phyloP scores from a whole-genome alignment of 2,797 vertebrate genomes.

The Varecia variegata region DNA sequence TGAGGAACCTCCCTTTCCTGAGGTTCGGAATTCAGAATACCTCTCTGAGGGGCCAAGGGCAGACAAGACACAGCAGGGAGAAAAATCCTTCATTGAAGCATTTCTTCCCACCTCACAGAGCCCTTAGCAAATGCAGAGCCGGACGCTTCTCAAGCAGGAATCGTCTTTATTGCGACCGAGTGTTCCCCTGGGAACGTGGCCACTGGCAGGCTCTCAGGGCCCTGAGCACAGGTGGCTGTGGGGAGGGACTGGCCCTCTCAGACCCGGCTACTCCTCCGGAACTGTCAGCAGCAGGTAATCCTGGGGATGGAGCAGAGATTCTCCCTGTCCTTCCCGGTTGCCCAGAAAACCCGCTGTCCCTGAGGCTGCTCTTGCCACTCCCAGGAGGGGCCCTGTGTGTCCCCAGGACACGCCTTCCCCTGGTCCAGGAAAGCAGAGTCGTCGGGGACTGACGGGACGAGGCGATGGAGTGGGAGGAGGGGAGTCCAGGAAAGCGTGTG shows the following conservation, averaged over 20 bases:
- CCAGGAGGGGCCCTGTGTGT: neutral
- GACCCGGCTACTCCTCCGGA: neutral
- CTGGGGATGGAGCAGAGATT: neutral
- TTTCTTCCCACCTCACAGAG: neutral
- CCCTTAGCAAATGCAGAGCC: neutral
- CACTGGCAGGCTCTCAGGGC: neutral
- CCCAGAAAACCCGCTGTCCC: neutral
- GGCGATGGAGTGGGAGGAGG: neutral
- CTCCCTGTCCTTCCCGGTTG: fast-evolving
- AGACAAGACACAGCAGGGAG: neutral
- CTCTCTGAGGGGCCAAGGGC: neutral
- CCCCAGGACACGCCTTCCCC: neutral
- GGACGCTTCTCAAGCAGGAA: neutral
- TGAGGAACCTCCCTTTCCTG: neutral
- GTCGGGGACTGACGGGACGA: neutral
- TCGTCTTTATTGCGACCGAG: conserved; percentile 38
- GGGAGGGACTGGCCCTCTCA: neutral
- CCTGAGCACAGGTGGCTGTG: neutral
- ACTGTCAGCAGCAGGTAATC: neutral
- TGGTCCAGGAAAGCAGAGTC: neutral
- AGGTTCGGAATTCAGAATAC: neutral
- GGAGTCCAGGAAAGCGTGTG: neutral
- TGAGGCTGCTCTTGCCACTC: neutral
- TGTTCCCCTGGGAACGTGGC: neutral
- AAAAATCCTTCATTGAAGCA: neutral